These are phyloP conservation scores for Macrosoma leucophasiata DNA, from an alignment of 2,888 invertebrate genomes.

Conservation along the genomic window DNA sequence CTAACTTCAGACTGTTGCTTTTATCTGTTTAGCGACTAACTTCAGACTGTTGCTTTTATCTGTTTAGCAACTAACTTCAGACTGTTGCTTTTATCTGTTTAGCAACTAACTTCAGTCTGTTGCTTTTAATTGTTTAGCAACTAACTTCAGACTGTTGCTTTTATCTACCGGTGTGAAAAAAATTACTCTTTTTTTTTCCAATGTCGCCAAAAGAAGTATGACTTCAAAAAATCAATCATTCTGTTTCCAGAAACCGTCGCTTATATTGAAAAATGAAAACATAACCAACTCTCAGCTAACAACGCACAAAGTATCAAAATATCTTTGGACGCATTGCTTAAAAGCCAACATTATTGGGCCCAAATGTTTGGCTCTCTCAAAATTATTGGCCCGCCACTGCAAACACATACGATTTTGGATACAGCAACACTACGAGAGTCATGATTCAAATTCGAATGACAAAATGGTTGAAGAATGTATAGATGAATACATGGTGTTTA, in stretches of 20 bases:
- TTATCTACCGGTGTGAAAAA: too few relatives aligned
- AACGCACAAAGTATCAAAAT: conserved; percentile 47
- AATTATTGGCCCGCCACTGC: conserved; percentile 44
- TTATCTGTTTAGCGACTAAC: too few relatives aligned
- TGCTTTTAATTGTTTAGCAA: too few relatives aligned
- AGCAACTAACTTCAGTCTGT: too few relatives aligned
- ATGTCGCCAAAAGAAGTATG: not conserved
- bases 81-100: too few relatives aligned
- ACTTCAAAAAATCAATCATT: not conserved
- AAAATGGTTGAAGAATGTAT: conserved; percentile 30
- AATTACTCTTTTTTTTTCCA: not conserved
- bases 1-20: too few relatives aligned
- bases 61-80: too few relatives aligned
- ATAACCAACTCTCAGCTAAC: conserved; percentile 32
- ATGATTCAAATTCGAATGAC: conserved; percentile 19
- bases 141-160: too few relatives aligned
- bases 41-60: too few relatives aligned
- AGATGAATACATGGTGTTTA: conserved; percentile 29
- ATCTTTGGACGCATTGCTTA: conserved; percentile 44
- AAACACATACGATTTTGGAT: conserved; percentile 52
- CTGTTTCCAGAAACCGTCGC: conserved; percentile 47
- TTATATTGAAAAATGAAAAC: conserved; percentile 38
- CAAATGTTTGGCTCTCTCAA: conserved; percentile 55
- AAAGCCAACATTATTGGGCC: conserved; percentile 56
- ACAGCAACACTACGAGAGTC: conserved; percentile 51